Evolutionary conservation across 2,888 invertebrate genomes (phyloP), one percentile per base, ranked within the genome.

Genomic region (Physocephala rufipes): DNA sequence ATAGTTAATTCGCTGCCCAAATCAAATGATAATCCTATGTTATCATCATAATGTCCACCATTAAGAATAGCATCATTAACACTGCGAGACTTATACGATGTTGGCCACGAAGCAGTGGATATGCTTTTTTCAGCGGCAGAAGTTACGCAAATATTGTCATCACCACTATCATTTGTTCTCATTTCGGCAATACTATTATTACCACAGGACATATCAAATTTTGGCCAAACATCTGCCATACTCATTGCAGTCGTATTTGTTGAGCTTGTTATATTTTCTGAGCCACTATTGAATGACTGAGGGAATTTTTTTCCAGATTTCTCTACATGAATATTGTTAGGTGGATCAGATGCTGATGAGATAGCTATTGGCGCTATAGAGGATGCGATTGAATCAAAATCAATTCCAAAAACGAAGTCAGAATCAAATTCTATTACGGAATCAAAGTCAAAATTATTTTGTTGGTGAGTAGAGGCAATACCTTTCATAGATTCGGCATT

Each of bases 321-420:
- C 28, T 28, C 65, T 49, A 28, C 28, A 26, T 28, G 28, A 7
- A 15, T 9, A 19, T 49, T 49, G 9, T 9, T 19, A 28, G 12
- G n/a, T n/a, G 19, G 24, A 1, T n/a, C 51, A 7, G 62, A 53
- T 4, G 58, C 36, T n/a, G 45, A 24, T 45, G 66, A 19, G 26
- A 21, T 15, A 1, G 49, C 19, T 15, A 28, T 47, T 7, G 64
- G 26, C n/a, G 61, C n/a, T 13, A 47, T 36, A 28, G 55, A 15
- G 12, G 62, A 28, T 4, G 64, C 45, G 28, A 63, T 62, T 5
- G 63, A 43, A 64, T 64, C 70, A 26, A 70, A 64, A 64, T 64
- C 64, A 2, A 70, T 45, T 21, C 64, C 64, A 62, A 70, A 70
- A 16, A 64, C 70, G 64, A 64, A 70, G 28, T 70, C 70, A 30